Conservation (phyloP, 2,113 vertebrate genomes). For the Nothoprocta perdicaria region DNA sequence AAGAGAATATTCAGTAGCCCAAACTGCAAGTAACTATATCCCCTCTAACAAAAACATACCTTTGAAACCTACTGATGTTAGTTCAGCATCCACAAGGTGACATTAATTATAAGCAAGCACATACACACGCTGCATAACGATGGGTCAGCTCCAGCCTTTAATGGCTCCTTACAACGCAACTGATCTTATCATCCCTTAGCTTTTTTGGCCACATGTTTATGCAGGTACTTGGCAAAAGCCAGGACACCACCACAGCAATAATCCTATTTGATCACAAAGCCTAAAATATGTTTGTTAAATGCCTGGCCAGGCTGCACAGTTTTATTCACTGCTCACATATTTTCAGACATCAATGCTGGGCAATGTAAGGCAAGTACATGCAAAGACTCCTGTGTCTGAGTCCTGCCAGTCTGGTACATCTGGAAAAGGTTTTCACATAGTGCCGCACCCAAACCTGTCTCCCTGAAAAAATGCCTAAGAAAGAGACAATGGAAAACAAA, state of each 20-base stretch:
- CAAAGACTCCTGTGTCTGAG: neutral
- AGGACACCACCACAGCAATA: neutral
- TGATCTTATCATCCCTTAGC: neutral
- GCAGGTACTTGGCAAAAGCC: neutral
- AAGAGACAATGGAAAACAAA: neutral
- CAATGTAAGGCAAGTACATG: accelerated
- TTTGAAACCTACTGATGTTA: neutral
- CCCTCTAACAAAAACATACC: neutral
- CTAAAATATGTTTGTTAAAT: neutral
- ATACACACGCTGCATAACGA: neutral
- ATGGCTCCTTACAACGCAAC: neutral
- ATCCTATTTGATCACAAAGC: neutral
- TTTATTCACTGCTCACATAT: neutral
- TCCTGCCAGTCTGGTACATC: neutral
- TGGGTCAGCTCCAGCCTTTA: neutral
- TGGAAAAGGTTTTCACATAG: neutral
- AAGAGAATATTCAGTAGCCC: neutral
- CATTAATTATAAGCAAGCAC: neutral
- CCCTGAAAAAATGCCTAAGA: neutral
- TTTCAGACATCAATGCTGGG: neutral
- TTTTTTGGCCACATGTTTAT: neutral
- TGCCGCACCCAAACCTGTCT: neutral
- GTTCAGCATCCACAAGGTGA: neutral
- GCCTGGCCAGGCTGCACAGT: accelerated
- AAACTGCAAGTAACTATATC: neutral